phyloP scores from a whole-genome alignment of 2,113 vertebrate species.

The Syngnathus floridae region DNA sequence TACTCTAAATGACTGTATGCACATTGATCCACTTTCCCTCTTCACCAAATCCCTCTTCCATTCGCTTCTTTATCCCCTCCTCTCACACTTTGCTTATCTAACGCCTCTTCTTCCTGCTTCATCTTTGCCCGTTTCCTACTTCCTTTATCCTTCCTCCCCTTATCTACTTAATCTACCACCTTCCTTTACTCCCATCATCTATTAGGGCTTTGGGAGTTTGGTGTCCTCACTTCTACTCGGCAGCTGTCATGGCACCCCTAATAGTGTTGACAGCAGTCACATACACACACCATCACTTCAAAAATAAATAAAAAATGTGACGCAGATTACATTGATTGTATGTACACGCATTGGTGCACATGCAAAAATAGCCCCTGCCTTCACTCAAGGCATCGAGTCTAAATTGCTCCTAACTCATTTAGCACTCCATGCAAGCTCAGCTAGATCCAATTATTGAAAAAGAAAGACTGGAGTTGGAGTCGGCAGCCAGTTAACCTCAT shows the following conservation, averaged over 20 bases:
- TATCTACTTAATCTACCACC: slow-evolving; percentile 11
- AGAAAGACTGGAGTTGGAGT: slow-evolving; percentile 38
- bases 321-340: slow-evolving; percentile 9
- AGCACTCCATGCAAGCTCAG: slow-evolving; percentile 59
- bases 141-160: slow-evolving; percentile 6
- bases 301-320: background rate
- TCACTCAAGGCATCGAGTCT: slow-evolving; percentile 42
- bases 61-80: background rate
- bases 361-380: slow-evolving; percentile 36
- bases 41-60: slow-evolving; percentile 1
- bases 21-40: background rate
- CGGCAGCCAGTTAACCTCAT: slow-evolving; percentile 48
- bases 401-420: slow-evolving; percentile 60
- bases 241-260: slow-evolving; percentile 17
- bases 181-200: slow-evolving; percentile 22
- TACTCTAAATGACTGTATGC: slow-evolving; percentile 9
- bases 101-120: slow-evolving; percentile 1
- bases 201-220: slow-evolving; percentile 44
- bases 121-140: slow-evolving; percentile 12
- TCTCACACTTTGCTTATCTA: background rate
- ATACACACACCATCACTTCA: background rate
- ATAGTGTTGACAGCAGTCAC: slow-evolving; percentile 1
- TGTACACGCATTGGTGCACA: slow-evolving; percentile 5
- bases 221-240: slow-evolving; percentile 38
- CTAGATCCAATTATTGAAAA: slow-evolving; percentile 59